Evolutionary conservation across 2,888 invertebrate genomes (phyloP).

Genomic region (Nomada hirtipes): DNA sequence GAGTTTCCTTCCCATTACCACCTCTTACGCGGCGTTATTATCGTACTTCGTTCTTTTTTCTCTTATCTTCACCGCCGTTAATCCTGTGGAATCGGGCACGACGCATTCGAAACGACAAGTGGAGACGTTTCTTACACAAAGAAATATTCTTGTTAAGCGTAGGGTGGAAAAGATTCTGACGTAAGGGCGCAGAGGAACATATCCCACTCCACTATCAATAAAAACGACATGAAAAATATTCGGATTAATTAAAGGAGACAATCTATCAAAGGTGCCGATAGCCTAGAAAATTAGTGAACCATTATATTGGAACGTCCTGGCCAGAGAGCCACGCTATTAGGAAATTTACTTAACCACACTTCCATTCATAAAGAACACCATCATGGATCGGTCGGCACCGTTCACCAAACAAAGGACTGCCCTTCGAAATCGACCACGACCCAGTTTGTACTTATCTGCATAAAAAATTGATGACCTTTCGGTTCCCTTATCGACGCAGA

Average conservation of each 20-base stretch:
- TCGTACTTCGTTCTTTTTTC: slow-evolving; percentile 63
- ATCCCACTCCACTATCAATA: no score
- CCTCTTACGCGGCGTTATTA: slow-evolving; percentile 70
- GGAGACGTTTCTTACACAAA: slow-evolving; percentile 1
- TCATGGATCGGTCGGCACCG: slow-evolving; percentile 28
- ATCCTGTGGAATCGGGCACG: slow-evolving; percentile 47
- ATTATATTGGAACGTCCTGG: no score
- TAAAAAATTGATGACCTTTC: slow-evolving; percentile 47
- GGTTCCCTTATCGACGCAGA: not conserved
- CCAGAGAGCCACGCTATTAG: no score
- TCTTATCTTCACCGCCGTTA: slow-evolving; percentile 41
- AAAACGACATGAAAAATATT: no score
- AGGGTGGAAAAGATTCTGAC: no score
- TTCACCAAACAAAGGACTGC: not conserved
- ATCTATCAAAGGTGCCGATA: no score
- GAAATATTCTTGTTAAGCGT: no score
- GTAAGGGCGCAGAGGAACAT: no score
- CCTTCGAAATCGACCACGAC: slow-evolving; percentile 25
- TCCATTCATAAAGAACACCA: no score
- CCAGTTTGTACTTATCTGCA: slow-evolving; percentile 43
- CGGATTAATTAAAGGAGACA: no score
- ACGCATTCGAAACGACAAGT: slow-evolving; percentile 29
- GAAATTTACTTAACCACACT: no score
- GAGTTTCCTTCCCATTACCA: slow-evolving; percentile 76
- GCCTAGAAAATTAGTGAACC: no score